Conservation (phyloP, 92 coral and sea anemone genomes). For the Isaurus tuberculatus region DNA sequence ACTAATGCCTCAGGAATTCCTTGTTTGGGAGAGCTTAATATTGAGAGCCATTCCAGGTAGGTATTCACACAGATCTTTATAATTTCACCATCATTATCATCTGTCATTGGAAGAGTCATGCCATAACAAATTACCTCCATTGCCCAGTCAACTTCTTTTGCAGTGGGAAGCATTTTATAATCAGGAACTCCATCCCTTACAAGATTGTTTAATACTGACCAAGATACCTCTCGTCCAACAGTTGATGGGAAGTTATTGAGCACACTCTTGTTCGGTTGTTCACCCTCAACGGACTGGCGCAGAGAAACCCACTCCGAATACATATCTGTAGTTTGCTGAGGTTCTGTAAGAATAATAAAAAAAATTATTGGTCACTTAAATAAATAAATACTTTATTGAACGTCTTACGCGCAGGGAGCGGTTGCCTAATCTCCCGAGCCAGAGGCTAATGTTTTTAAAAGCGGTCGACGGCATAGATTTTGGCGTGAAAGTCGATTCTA, state of each 20-base stretch:
- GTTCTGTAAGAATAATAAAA: not conserved
- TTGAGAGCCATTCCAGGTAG: constrained; percentile 91
- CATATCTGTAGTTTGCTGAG: constrained; percentile 55
- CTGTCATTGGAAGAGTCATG: constrained; percentile 88
- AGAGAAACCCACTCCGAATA: constrained; percentile 99
- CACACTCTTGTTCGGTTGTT: constrained; percentile 82
- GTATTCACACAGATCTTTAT: constrained; percentile 91
- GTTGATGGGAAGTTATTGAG: constrained; percentile 76
- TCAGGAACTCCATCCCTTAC: constrained; percentile 72
- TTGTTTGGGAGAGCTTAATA: constrained; percentile 72
- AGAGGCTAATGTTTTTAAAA: too few relatives aligned
- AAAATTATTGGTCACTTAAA: too few relatives aligned
- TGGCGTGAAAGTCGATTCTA: too few relatives aligned
- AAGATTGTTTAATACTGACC: constrained; percentile 79
- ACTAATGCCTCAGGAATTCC: constrained; percentile 83
- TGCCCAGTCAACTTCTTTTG: constrained; percentile 88
- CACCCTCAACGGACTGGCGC: constrained; percentile 76
- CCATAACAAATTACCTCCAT: constrained; percentile 98
- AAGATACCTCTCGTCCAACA: constrained; percentile 92
- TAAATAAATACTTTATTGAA: too few relatives aligned
- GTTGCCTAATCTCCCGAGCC: too few relatives aligned
- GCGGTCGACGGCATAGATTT: too few relatives aligned
- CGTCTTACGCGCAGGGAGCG: too few relatives aligned
- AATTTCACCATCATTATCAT: constrained; percentile 89
- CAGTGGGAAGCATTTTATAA: constrained; percentile 61